These are phyloP conservation scores for Glossophaga mutica DNA, from an alignment of 2,797 vertebrate species.

Conservation along the genomic window DNA sequence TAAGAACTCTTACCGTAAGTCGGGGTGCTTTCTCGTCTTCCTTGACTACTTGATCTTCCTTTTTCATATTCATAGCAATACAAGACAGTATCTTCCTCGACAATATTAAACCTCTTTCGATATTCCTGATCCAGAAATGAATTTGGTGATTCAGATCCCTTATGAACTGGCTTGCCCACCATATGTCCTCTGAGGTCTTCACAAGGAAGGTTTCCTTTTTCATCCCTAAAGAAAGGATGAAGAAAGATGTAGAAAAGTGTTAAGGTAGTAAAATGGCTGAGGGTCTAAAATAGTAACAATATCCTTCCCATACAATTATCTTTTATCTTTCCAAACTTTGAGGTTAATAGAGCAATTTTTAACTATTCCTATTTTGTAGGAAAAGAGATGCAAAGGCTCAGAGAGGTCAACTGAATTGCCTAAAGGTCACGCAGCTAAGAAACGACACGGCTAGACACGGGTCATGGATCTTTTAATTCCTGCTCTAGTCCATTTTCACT, in stretches of 20 bases:
- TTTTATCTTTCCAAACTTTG: conserved; percentile 16
- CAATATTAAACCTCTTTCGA: conserved; percentile 90
- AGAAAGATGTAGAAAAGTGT: background rate
- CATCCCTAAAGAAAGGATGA: conserved; percentile 85
- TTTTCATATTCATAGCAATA: conserved; percentile 99
- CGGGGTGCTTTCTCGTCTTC: conserved; percentile 93
- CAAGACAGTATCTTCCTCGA: conserved; percentile 94
- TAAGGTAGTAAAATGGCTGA: background rate
- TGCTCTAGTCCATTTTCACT: conserved; percentile 11
- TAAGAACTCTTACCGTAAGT: conserved; percentile 89
- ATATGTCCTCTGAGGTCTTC: conserved; percentile 91
- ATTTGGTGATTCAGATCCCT: conserved; percentile 97
- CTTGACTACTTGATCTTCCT: conserved; percentile 91
- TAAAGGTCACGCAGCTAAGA: conserved; percentile 16
- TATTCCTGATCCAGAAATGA: conserved; percentile 98
- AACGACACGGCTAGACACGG: background rate
- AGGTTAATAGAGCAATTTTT: background rate
- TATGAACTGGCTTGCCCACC: conserved; percentile 87
- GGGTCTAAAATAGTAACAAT: background rate
- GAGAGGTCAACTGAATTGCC: background rate
- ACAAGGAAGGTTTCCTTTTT: conserved; percentile 90
- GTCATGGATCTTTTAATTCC: background rate
- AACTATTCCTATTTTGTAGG: conserved; percentile 17
- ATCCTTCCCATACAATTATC: background rate
- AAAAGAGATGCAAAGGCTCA: background rate